Evolutionary conservation across 2,888 invertebrate genomes (phyloP).

Genomic region (Helobdella robusta): DNA sequence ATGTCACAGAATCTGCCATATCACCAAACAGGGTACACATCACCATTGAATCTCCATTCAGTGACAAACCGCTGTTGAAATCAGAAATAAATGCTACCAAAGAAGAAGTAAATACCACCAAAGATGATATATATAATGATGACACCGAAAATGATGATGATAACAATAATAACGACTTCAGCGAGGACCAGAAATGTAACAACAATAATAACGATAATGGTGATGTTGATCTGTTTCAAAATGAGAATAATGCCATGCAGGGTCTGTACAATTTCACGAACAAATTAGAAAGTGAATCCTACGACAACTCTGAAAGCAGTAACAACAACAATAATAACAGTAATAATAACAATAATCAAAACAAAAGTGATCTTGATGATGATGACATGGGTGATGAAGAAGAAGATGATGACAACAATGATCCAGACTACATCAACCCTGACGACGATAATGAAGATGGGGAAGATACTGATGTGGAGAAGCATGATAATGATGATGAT

Average conservation of each 20-base stretch:
- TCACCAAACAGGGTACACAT: no score
- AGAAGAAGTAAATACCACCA: no score
- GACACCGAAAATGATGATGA: neutral
- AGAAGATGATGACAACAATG: conserved; percentile 16
- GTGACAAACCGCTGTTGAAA: no score
- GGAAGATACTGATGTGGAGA: neutral
- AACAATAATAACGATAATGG: no score
- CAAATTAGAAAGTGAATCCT: no score
- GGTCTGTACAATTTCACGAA: no score
- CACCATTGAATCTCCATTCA: no score
- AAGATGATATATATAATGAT: conserved; percentile 8
- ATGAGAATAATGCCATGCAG: no score
- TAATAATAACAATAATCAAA: neutral
- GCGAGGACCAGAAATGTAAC: neutral
- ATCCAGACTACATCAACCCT: neutral
- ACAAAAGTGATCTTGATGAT: neutral
- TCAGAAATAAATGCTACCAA: no score
- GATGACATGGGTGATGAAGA: conserved; percentile 18
- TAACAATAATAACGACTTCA: no score
- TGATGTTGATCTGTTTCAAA: no score
- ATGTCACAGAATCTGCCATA: no score
- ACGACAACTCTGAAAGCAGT: conserved; percentile 19
- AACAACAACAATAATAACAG: conserved; percentile 7
- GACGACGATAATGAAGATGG: neutral
- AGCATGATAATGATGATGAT: conserved; percentile 9